Percentiles rank a stretch among this genome's conserved stretches.
phyloP scores from a whole-genome alignment of 1,140 invertebrate genomes.

The Orius insidiosus region DNA sequence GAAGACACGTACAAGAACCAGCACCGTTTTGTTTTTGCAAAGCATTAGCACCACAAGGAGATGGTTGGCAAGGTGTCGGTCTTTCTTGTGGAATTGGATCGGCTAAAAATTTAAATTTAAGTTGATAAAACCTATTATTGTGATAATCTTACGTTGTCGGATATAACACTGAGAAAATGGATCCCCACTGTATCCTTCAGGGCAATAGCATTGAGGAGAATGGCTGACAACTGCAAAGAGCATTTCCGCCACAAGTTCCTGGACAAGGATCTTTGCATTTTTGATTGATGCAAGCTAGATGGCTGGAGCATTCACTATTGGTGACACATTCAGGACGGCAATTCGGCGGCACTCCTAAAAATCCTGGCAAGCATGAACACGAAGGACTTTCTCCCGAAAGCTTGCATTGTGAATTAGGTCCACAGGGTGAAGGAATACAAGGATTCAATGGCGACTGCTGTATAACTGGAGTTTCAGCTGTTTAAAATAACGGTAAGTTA shows the following conservation, averaged over 20 bases:
- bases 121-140: conserved; percentile 20
- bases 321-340: conserved; percentile 47
- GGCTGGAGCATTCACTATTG: conserved; percentile 39
- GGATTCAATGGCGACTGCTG: conserved; percentile 22
- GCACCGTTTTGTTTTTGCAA: conserved; percentile 55
- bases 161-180: conserved; percentile 32
- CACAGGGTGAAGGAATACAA: conserved; percentile 49
- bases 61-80: conserved; percentile 46
- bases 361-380: conserved; percentile 43
- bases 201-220: conserved; percentile 42
- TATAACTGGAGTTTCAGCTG: conserved; percentile 7
- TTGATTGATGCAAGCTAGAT: conserved; percentile 43
- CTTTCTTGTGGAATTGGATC: conserved; percentile 17
- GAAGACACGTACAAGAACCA: conserved; percentile 39
- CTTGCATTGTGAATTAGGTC: conserved; percentile 46
- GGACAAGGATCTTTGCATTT: conserved; percentile 50
- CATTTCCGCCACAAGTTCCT: conserved; percentile 40
- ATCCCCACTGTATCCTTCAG: conserved; percentile 36
- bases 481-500: neutral
- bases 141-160: conserved; percentile 13
- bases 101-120: conserved; percentile 23
- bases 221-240: conserved; percentile 49
- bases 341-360: conserved; percentile 39
- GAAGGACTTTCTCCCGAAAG: conserved; percentile 36
- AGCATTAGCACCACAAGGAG: conserved; percentile 63